phyloP scores from a whole-genome alignment of 1,140 invertebrate genomes.

The Drosophila grimshawi region DNA sequence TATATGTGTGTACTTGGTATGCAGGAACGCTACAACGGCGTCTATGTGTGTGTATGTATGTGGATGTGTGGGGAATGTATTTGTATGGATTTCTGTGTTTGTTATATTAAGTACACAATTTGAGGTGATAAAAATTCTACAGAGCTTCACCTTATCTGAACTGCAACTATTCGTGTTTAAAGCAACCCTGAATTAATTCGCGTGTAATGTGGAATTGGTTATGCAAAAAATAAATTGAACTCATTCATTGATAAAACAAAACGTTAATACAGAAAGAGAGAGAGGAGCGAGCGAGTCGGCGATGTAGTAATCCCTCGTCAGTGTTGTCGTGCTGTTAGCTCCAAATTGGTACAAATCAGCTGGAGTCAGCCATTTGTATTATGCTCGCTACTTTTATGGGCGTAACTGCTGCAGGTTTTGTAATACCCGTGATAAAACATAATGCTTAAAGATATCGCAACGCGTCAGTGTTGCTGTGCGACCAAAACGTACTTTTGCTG shows the following conservation, averaged over 20 bases:
- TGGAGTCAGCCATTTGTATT: conserved; percentile 1
- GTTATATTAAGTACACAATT: conserved; percentile 72
- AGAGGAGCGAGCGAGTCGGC: conserved; percentile 15
- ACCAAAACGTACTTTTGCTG: not conserved
- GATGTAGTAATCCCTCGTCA: conserved; percentile 62
- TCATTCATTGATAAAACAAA: conserved; percentile 61
- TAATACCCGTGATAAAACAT: not conserved
- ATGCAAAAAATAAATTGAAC: conserved; percentile 36
- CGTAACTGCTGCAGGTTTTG: not conserved
- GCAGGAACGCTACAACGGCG: conserved; percentile 59
- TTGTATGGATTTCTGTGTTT: conserved; percentile 41
- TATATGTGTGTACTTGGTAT: conserved; percentile 39
- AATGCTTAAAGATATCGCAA: not conserved
- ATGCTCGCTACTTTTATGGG: not conserved
- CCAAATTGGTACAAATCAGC: conserved; percentile 28
- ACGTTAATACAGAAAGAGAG: conserved; percentile 5
- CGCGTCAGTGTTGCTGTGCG: not conserved
- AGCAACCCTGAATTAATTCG: conserved; percentile 6
- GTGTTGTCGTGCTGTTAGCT: conserved; percentile 57
- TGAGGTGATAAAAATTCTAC: conserved; percentile 73
- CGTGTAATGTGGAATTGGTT: conserved; percentile 12
- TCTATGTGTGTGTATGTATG: conserved; percentile 33
- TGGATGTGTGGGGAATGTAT: conserved; percentile 15
- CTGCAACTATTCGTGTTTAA: conserved; percentile 21
- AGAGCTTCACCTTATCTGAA: conserved; percentile 37